These are phyloP conservation scores for Leucophenga varia DNA, from an alignment of 1,140 invertebrate genomes.

Conservation along the genomic window DNA sequence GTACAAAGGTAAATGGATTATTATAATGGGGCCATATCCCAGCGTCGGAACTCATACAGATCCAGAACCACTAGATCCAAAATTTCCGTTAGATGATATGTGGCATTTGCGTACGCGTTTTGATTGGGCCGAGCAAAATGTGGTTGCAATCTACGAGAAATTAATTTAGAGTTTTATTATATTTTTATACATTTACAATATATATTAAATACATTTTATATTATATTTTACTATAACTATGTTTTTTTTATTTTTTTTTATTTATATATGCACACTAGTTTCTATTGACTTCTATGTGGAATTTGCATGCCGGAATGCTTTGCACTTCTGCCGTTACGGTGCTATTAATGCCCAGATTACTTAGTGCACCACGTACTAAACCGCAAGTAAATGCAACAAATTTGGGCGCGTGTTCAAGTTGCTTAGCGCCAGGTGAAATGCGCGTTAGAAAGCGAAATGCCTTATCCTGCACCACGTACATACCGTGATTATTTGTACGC, in stretches of 20 bases:
- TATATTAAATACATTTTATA: neutral
- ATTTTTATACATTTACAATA: neutral
- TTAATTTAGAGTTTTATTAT: neutral
- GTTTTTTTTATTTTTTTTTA: neutral
- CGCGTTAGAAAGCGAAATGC: conserved; percentile 84
- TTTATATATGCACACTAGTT: conserved; percentile 18
- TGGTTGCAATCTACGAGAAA: conserved; percentile 57
- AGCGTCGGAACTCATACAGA: conserved; percentile 63
- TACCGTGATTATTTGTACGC: conserved; percentile 94
- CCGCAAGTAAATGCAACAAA: conserved; percentile 94
- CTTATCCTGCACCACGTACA: conserved; percentile 96
- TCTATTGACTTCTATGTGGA: conserved; percentile 81
- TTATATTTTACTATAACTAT: no score
- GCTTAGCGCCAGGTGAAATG: conserved; percentile 85
- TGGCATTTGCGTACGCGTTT: conserved; percentile 43
- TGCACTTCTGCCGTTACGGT: conserved; percentile 91
- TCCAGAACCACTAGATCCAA: conserved; percentile 63
- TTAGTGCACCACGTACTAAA: conserved; percentile 85
- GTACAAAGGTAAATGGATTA: conserved; percentile 63
- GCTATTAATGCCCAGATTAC: conserved; percentile 88
- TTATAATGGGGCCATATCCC: conserved; percentile 67
- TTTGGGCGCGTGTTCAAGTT: conserved; percentile 84
- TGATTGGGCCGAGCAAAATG: conserved; percentile 55
- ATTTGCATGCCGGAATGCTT: conserved; percentile 89
- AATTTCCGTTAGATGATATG: conserved; percentile 46